Conservation (phyloP, 2,797 vertebrate genomes). For the Microtus obscurus region DNA sequence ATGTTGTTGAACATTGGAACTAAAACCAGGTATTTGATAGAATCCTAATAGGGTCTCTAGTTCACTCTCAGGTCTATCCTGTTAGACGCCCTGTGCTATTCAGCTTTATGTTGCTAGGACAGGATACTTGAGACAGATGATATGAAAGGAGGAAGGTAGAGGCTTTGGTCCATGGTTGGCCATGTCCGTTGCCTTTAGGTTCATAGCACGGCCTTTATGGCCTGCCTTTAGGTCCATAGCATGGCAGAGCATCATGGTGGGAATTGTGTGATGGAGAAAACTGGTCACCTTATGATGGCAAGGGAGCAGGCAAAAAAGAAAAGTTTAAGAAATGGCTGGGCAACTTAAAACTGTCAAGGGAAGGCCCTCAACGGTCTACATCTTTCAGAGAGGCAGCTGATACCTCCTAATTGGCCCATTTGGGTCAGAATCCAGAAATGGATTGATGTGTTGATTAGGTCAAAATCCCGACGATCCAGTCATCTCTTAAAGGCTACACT, state of each 20-base stretch:
- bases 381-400: no score
- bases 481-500: no score
- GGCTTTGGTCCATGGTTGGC: neutral
- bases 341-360: neutral
- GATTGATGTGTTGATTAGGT: neutral
- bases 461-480: neutral
- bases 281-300: no score
- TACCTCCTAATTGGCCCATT: neutral
- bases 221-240: no score
- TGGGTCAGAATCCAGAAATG: neutral
- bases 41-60: neutral
- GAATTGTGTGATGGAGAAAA: neutral
- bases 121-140: no score
- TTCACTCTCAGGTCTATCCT: neutral
- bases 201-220: no score
- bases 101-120: neutral
- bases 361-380: accelerated
- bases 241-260: no score
- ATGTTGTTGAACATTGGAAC: neutral
- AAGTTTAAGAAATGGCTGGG: neutral
- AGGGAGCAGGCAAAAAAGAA: neutral
- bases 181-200: no score
- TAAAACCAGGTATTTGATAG: neutral
- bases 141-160: neutral
- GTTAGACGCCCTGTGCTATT: neutral